Evolutionary conservation across 2,888 invertebrate species (phyloP), one percentile per base, ranked within the genome.

Genomic region (Parnassius smintheus): DNA sequence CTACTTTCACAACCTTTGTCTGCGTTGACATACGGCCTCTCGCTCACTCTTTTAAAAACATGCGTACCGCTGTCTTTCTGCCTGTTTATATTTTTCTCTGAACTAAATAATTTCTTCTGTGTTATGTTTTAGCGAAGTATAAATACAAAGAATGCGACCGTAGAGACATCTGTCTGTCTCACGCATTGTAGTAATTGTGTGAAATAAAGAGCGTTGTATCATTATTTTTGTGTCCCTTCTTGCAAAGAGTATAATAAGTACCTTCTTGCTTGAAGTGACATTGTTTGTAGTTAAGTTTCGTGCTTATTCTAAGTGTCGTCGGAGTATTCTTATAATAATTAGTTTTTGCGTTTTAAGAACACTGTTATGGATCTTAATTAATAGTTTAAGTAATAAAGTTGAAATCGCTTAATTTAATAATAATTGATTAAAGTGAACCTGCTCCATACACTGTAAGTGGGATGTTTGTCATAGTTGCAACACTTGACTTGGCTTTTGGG

Each of bases 121-220:
- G 48, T 53, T 59, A 67, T 69, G 66, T 68, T 68, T 69, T 70
- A 72, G 57, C 72, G 73, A 72, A 70, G 76, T 74, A 71, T 72
- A 57, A 51, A 46, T 50, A 35, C 51, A 48, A 76, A 72, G 75
- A 75, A 74, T 78, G 73, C 75, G 82, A 68, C 73, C 72, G 76
- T 72, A 75, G 76, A 80, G 76, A 73, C 71, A 70, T 78, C 35
- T 7, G 35, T 49, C 74, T 81, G 80, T 76, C 81, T 75, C 77
- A 78, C 82, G 80, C 77, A 83, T 83, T 76, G 81, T 76, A 75
- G 83, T 86, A 88, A 88, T 88, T 88, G 88, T 87, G 85, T 82
- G 85, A 86, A 88, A 85, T 86, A 86, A 86, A 87, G 83, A 82
- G 86, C 82, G 85, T 82, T 82, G 85, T 85, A 80, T 85, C 81